Conservation (phyloP, 1,140 invertebrate genomes). For the Acyrthosiphon pisum region DNA sequence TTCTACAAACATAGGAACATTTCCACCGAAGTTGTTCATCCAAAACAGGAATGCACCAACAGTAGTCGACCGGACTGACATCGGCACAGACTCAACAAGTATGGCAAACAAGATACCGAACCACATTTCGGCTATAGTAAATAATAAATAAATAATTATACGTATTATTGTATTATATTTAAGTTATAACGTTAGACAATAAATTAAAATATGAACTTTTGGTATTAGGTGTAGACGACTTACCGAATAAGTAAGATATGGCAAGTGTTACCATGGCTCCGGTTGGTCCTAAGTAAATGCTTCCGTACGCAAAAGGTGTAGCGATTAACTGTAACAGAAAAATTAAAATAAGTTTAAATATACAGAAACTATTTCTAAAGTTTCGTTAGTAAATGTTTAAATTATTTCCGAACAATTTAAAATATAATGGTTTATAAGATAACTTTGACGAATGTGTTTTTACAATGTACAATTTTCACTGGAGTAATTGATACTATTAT, state of each 20-base stretch:
- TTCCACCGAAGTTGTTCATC: conserved; percentile 94
- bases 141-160: neutral
- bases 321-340: conserved; percentile 74
- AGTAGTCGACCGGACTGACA: conserved; percentile 80
- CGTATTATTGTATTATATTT: too few species aligned
- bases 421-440: neutral
- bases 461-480: neutral
- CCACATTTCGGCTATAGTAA: conserved; percentile 85
- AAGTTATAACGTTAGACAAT: too few species aligned
- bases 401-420: neutral
- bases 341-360: conserved; percentile 14
- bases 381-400: neutral
- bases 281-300: conserved; percentile 81
- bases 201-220: neutral
- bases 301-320: conserved; percentile 87
- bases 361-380: neutral
- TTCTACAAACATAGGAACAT: conserved; percentile 85
- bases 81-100: conserved; percentile 84
- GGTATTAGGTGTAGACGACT: conserved; percentile 59
- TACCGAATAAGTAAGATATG: conserved; percentile 85
- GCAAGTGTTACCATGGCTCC: conserved; percentile 86
- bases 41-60: conserved; percentile 87
- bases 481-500: neutral
- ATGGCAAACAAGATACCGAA: conserved; percentile 90
- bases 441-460: neutral